Conservation (phyloP, 2,113 vertebrate species). For the Phocoena phocoena region DNA sequence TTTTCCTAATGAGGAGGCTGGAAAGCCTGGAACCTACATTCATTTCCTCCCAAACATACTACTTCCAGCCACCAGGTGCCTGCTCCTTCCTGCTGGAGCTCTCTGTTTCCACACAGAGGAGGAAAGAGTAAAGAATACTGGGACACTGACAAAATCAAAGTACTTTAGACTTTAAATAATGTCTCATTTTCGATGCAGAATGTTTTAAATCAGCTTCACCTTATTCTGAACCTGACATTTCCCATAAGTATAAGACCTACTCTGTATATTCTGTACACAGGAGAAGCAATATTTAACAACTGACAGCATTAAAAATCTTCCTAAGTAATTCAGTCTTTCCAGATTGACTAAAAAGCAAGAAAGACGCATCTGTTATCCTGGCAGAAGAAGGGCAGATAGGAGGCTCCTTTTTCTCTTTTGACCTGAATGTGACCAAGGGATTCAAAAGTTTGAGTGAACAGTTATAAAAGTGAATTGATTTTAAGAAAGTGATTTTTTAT, state of each 20-base stretch:
- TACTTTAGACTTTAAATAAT: not conserved
- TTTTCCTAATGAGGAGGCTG: not conserved
- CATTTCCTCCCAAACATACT: not conserved
- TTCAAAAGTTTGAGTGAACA: not conserved
- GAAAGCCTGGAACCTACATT: not conserved
- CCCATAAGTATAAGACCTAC: not conserved
- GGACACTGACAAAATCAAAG: not conserved
- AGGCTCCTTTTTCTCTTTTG: not conserved
- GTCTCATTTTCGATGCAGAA: conserved; percentile 22
- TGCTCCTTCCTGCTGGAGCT: not conserved
- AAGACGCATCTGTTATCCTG: conserved; percentile 48
- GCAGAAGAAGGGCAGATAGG: not conserved
- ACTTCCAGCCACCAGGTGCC: not conserved
- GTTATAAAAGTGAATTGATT: not conserved
- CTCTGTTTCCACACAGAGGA: not conserved
- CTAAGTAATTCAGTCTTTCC: conserved; percentile 76
- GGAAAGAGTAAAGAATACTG: not conserved
- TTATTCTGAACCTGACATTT: conserved; percentile 49
- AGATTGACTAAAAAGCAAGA: conserved; percentile 48
- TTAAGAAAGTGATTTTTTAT: conserved; percentile 1
- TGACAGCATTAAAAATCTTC: conserved; percentile 40
- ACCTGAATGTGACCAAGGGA: not conserved
- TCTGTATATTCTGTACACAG: conserved; percentile 10
- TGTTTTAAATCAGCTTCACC: conserved; percentile 55
- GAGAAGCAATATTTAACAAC: conserved; percentile 49